Evolutionary conservation across 64 coral and sea anemone species (phyloP).

Genomic region (Stichodactyla helianthus): DNA sequence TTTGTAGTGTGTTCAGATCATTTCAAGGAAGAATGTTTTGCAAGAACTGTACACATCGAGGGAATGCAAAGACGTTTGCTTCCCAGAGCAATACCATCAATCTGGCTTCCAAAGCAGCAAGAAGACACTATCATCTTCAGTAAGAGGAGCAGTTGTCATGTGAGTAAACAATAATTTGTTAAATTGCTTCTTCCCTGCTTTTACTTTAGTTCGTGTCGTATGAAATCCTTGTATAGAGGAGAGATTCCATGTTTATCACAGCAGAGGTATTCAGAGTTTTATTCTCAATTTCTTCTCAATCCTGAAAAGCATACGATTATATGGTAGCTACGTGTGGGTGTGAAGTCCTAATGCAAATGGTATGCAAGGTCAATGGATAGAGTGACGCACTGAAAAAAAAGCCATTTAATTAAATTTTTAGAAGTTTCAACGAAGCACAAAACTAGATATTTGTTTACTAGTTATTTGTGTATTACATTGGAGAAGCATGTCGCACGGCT

Average conservation of each 20-base stretch:
- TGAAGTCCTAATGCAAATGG: too few relatives aligned
- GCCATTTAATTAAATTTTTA: background rate
- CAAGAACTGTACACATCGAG: background rate
- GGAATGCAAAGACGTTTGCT: background rate
- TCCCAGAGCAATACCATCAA: background rate
- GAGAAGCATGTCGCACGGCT: background rate
- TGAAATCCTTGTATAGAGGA: too few relatives aligned
- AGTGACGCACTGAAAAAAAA: background rate
- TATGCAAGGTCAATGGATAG: too few relatives aligned
- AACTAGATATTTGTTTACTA: background rate
- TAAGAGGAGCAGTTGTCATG: background rate
- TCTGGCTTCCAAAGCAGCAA: background rate
- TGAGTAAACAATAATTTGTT: background rate
- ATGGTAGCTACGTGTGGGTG: too few relatives aligned
- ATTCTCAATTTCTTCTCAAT: too few relatives aligned
- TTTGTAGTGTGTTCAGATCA: slow-evolving; percentile 32
- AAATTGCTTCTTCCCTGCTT: background rate
- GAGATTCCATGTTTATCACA: too few relatives aligned
- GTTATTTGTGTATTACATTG: background rate
- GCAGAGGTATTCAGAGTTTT: too few relatives aligned
- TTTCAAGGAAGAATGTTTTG: slow-evolving; percentile 10
- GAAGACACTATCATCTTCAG: background rate
- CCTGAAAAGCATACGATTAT: too few relatives aligned
- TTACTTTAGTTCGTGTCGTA: background rate
- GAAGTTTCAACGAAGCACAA: background rate